Base-by-base conservation (phyloP, 2,888 invertebrate species). In the Adela reaumurella region DNA sequence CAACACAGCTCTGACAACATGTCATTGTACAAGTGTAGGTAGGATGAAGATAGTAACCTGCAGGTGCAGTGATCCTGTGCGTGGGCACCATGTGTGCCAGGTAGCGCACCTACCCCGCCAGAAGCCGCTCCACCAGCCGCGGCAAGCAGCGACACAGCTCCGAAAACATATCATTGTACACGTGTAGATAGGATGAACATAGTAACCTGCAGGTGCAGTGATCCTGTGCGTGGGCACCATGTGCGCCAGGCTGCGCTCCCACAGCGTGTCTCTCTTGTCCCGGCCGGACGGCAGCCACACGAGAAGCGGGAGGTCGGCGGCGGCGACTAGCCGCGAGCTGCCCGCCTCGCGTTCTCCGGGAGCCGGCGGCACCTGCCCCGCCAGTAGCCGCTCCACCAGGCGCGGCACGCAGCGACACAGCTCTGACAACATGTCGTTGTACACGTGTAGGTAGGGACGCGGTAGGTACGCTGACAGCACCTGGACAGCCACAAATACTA, bases 91-190 rank as follows among this genome's bases (percentile, higher is more conserved):
- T 81, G 77, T 14, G 82, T 77, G 63, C 89, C 72, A 41, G 87
- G 72, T 54, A 90, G 74, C 55, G 81, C 69, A 60, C 84, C 85
- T 67, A 88, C 88, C 1, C 87, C 87, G 45, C 86, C 86, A n/a
- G n/a, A n/a, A n/a, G n/a, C n/a, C n/a, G n/a, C n/a, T n/a, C n/a
- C n/a, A n/a, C n/a, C n/a, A n/a, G n/a, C n/a, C n/a, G 59, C 49
- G 65, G 70, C 56, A 61, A 62, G 5, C 53, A 42, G 46, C 61
- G 63, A 2, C 61, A 58, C 60, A 68, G 57, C 60, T 59, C 62
- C n/a, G 47, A 53, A 50, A 59, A 18, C 56, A 58, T 52, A 54
- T 60, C 65, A 49, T 55, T 61, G 59, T 62, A 64, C 48, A 59
- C 63, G 63, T 57, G 51, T 50, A 49, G 51, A 43, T 35, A 35